Evolutionary conservation across 2,113 vertebrate species (phyloP).

Genomic region (Marmota flaviventris): DNA sequence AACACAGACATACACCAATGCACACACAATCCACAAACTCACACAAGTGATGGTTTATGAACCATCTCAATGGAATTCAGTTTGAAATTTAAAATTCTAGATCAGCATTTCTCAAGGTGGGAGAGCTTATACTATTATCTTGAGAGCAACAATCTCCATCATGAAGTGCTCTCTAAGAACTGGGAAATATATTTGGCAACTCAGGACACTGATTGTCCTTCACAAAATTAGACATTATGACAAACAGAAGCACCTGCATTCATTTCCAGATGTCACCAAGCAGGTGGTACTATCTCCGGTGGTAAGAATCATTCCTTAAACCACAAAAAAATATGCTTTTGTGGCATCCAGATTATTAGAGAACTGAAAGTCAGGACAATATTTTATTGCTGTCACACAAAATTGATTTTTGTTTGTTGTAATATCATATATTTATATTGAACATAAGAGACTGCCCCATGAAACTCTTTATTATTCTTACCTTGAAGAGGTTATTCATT

Average conservation of each 20-base stretch:
- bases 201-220: neutral
- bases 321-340: neutral
- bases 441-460: neutral
- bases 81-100: neutral
- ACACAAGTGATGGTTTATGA: neutral
- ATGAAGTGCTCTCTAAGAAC: neutral
- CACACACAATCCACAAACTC: neutral
- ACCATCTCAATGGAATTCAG: neutral
- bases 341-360: neutral
- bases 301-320: neutral
- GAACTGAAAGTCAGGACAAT: neutral
- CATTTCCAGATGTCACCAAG: neutral
- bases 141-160: neutral
- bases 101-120: neutral
- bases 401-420: constrained; percentile 30
- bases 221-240: neutral
- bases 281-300: too few species aligned
- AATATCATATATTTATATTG: neutral
- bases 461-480: constrained; percentile 1
- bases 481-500: constrained; percentile 18
- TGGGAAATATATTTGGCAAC: neutral
- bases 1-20: neutral
- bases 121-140: neutral
- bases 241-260: neutral
- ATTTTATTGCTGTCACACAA: neutral